Evolutionary conservation across 2,797 vertebrate species (phyloP), one percentile per base, ranked within the genome.

Genomic region (Onychomys torridus): DNA sequence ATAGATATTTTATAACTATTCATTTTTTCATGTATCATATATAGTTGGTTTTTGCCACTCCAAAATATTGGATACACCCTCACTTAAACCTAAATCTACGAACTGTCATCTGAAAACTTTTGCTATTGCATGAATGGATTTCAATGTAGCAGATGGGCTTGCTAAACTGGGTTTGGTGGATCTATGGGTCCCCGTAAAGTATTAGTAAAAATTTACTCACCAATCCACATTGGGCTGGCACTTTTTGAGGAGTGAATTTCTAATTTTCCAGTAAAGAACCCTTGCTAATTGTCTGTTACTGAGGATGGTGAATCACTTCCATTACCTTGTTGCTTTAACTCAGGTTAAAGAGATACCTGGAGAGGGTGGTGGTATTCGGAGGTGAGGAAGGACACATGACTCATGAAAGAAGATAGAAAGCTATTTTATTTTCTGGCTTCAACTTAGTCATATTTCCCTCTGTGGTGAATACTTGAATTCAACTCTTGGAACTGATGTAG

Each of bases 201-300:
- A 46, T 52, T 87, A 43, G 16, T 63, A 14, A 84, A 89, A 91
- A 59, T 40, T 23, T 77, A 59, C 67, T 0, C 8, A 52, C 86
- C 49, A 75, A 13, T 93, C 37, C 27, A 90, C 9, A 6, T 49
- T 32, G 29, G 19, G 5, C 57, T 55, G 69, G 27, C 61, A 8
- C 10, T 90, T 96, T 71, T 37, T 94, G 88, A 55, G 25, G 86
- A 79, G 49, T 87, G 12, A 6, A 7, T 63, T 89, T 25, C 27
- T 94, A 40, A 77, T 34, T 94, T 94, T 93, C 37, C 71, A 9
- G 59, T 94, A 57, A 78, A 67, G 61, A 95, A 82, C 67, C 21
- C 55, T 34, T 76, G 12, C 5, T 12, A 49, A 29, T 34, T n/a
- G 4, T 79, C 34, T 57, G 87, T 88, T 77, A 52, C 76, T 88